A percentile compares a stretch with the other conserved stretches of the same genome.
These are phyloP conservation scores for Epinephelus coioides DNA, from an alignment of 2,797 vertebrate species.

Conservation along the genomic window DNA sequence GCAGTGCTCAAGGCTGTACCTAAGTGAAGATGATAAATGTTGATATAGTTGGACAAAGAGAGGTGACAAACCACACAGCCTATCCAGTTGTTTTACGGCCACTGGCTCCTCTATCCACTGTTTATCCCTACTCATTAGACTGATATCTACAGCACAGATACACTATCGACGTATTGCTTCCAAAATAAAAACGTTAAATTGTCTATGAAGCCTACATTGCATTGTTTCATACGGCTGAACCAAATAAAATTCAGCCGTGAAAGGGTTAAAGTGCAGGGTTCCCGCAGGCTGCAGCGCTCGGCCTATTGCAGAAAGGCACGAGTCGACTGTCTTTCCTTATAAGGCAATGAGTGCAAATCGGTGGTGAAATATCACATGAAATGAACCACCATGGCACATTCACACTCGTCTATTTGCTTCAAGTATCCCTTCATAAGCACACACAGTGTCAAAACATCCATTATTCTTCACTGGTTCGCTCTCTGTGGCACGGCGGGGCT, in stretches of 20 bases:
- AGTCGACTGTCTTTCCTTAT: conserved; percentile 82
- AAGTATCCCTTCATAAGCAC: neutral
- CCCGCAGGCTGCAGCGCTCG: conserved; percentile 78
- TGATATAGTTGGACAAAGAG: conserved; percentile 1
- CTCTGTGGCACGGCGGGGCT: neutral
- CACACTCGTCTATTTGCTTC: neutral
- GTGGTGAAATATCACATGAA: conserved; percentile 57
- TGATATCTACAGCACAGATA: neutral
- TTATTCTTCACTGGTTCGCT: neutral
- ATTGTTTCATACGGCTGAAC: conserved; percentile 54
- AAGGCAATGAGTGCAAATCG: conserved; percentile 79
- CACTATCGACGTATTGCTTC: neutral
- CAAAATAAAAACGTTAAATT: neutral
- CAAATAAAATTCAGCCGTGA: conserved; percentile 84
- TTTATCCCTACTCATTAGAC: neutral
- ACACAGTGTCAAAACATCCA: neutral
- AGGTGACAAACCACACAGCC: too few relatives aligned
- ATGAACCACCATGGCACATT: neutral
- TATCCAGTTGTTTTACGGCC: neutral
- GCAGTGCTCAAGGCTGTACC: too few relatives aligned
- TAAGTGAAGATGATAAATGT: neutral
- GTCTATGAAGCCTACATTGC: neutral
- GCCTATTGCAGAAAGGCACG: conserved; percentile 85
- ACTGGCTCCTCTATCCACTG: too few relatives aligned
- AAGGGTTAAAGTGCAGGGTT: conserved; percentile 81